These are phyloP conservation scores for Phalacrocorax aristotelis DNA, from an alignment of 2,113 vertebrate genomes.

Conservation along the genomic window DNA sequence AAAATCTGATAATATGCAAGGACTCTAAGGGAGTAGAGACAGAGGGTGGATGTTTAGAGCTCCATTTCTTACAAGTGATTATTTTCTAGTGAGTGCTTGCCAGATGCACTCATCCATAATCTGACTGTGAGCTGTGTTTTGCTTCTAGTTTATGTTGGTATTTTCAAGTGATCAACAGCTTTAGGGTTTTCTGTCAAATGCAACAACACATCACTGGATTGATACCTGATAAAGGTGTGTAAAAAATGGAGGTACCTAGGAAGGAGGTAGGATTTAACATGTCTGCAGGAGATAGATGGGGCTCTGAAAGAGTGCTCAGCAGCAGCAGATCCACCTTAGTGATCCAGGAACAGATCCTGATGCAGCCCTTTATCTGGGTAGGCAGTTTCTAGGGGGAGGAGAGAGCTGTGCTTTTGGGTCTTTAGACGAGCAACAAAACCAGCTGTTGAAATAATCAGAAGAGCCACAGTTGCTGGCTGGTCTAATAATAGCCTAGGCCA, in stretches of 20 bases:
- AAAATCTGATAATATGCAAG: neutral
- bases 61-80: neutral
- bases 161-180: slow-evolving; percentile 22
- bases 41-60: neutral
- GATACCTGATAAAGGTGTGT: neutral
- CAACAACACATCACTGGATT: neutral
- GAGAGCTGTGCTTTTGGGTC: neutral
- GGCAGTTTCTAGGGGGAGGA: neutral
- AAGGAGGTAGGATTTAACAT: neutral
- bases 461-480: neutral
- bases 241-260: neutral
- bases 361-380: neutral
- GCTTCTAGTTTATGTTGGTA: neutral
- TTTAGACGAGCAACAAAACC: slow-evolving; percentile 17
- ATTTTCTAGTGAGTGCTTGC: neutral
- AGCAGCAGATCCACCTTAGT: neutral
- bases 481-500: slow-evolving; percentile 47
- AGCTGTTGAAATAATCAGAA: slow-evolving; percentile 53
- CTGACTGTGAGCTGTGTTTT: neutral
- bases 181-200: neutral
- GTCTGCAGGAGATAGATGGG: neutral
- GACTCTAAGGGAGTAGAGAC: neutral
- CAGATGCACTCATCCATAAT: neutral
- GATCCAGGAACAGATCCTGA: neutral
- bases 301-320: neutral